Conservation (phyloP, 1,140 invertebrate genomes). For the Bombus fervidus region DNA sequence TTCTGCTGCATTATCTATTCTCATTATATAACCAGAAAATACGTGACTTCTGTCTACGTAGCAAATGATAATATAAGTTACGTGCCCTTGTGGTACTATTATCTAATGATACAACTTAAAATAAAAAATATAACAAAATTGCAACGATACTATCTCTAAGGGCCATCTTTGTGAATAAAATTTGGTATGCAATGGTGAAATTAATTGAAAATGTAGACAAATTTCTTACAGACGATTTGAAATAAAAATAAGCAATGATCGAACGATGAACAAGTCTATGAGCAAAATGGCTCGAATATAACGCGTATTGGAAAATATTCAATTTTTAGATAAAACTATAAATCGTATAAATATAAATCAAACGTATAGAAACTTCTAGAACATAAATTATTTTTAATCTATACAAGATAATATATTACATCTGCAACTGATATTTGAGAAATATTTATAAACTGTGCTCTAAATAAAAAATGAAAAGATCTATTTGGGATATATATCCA, state of each 20-base stretch:
- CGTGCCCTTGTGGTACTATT: neutral
- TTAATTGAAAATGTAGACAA: neutral
- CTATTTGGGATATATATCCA: too few species aligned
- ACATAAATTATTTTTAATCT: too few species aligned
- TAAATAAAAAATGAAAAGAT: too few species aligned
- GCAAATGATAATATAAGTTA: neutral
- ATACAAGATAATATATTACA: too few species aligned
- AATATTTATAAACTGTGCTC: too few species aligned
- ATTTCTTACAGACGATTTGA: neutral
- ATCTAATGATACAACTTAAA: neutral
- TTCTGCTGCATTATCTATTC: neutral
- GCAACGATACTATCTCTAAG: too few species aligned
- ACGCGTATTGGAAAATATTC: neutral
- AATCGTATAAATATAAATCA: neutral
- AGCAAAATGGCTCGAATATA: neutral
- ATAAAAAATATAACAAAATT: neutral
- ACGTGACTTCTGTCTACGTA: neutral
- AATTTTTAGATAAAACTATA: too few species aligned
- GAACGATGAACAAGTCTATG: neutral
- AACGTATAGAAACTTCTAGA: too few species aligned
- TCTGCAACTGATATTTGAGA: too few species aligned
- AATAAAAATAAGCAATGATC: neutral
- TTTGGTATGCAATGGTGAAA: neutral
- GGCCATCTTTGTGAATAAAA: neutral
- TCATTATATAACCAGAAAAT: neutral